Base-by-base conservation (phyloP, 2,797 vertebrate species). In the Hozukius guyotensis region DNA sequence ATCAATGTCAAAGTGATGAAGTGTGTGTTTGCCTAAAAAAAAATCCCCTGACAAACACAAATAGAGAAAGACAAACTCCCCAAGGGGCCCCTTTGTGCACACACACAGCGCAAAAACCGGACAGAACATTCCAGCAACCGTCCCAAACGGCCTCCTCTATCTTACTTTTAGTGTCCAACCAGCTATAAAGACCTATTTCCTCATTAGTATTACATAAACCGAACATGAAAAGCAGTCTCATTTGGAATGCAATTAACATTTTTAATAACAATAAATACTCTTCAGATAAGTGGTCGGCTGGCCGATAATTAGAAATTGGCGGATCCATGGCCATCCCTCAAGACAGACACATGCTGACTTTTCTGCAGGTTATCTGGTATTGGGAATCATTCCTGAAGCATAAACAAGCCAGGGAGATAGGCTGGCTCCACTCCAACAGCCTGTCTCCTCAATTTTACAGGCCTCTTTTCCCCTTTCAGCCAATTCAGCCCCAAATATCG, bases 401-500 rank as follows among this genome's bases (percentile, higher is more conserved):
- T 94, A 95, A 95, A 95, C 94, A 95, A 95, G 93, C 85, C 91
- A 81, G 87, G 86, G 88, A 91, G 92, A 93, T 89, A 85, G 83
- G 85, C 89, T 95, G 94, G 94, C 91, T 73, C 65, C 80, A 76
- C 86, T 95, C 95, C 94, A 95, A 89, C 83, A 72, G 88, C 87
- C 91, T 94, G 94, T 95, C 95, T 94, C 91, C 91, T 94, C 92
- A 90, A 92, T 94, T 94, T 90, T 94, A 95, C 93, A 88, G 89
- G 86, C 90, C 89, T 92, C 92, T 90, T 93, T 93, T 90, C 92
- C 92, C 89, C 93, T 94, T 95, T 94, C 94, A 94, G 94, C 94
- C 93, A 94, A 93, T 94, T 95, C 94, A 94, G 93, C 93, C 94
- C 93, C 92, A 92, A 93, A 93, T 94, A 94, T 94, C 91, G 94